Conservation (phyloP, 1,140 invertebrate species). For the Pseudomyrmex dendroicus region DNA sequence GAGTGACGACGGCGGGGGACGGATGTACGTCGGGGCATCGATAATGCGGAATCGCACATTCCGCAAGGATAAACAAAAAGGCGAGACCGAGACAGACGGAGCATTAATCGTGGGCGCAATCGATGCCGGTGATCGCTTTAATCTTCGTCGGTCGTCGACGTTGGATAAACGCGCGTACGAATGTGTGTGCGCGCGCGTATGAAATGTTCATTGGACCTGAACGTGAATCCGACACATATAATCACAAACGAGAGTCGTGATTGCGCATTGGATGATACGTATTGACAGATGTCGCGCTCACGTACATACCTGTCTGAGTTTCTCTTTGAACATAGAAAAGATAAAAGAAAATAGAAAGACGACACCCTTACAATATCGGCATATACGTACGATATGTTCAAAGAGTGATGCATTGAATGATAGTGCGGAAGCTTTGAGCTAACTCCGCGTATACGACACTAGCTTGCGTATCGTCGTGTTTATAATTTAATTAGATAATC, state of each 20-base stretch:
- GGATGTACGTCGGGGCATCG: slow-evolving; percentile 27
- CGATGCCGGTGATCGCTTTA: slow-evolving; percentile 73
- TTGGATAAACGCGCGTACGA: no score
- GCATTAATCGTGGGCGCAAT: slow-evolving; percentile 69
- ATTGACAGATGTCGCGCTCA: slow-evolving; percentile 39
- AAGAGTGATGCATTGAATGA: not conserved
- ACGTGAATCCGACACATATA: slow-evolving; percentile 70
- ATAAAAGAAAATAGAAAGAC: not conserved
- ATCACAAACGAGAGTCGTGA: slow-evolving; percentile 70
- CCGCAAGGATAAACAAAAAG: slow-evolving; percentile 57
- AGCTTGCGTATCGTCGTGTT: not conserved
- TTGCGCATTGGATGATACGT: slow-evolving; percentile 47
- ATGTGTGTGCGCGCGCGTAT: not conserved
- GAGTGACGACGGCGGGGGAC: slow-evolving; percentile 8
- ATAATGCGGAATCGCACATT: slow-evolving; percentile 55
- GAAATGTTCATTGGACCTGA: slow-evolving; percentile 25
- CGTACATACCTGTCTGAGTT: not conserved
- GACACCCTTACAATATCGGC: not conserved
- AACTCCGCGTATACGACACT: not conserved
- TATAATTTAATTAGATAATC: slow-evolving; percentile 52
- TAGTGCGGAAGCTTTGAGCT: not conserved
- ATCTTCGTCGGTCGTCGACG: slow-evolving; percentile 50
- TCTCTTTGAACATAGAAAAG: not conserved
- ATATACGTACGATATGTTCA: not conserved
- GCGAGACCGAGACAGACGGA: slow-evolving; percentile 21